Conservation (phyloP, 2,888 invertebrate species). For the Amblyteles armatorius region DNA sequence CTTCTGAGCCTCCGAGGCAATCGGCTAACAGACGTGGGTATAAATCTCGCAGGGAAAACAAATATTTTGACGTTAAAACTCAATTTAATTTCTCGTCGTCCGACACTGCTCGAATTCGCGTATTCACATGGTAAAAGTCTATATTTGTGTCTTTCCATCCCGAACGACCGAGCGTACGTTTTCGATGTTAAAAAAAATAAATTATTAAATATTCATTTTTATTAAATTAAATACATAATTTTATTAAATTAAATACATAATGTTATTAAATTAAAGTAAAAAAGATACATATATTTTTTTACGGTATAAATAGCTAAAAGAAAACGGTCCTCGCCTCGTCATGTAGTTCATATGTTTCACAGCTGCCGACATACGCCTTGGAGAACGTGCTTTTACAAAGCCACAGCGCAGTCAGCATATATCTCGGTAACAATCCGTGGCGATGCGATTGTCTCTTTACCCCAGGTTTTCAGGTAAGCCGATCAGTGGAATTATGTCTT, state of each 20-base stretch:
- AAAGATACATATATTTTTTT: no score
- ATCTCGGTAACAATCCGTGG: conserved; percentile 93
- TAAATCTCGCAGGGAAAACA: conserved; percentile 6
- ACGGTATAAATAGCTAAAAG: not conserved
- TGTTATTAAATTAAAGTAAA: no score
- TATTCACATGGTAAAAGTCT: conserved; percentile 31
- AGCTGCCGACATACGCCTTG: conserved; percentile 93
- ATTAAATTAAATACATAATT: no score
- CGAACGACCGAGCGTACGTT: not conserved
- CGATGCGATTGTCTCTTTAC: conserved; percentile 93
- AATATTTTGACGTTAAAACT: conserved; percentile 9
- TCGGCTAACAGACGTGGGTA: conserved; percentile 88
- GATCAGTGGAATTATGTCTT: conserved; percentile 22
- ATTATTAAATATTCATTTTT: no score
- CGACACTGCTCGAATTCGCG: not conserved
- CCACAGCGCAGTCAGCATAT: conserved; percentile 89
- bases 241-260: no score
- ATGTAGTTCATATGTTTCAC: conserved; percentile 72
- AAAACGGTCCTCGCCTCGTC: not conserved
- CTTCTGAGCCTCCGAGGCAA: conserved; percentile 92
- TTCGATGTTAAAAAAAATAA: no score
- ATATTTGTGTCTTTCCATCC: conserved; percentile 33
- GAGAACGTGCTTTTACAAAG: conserved; percentile 92
- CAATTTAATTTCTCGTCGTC: conserved; percentile 25
- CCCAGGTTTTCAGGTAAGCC: conserved; percentile 89